Percentiles rank a stretch among this genome's conserved stretches.
Evolutionary conservation across 2,888 invertebrate species (phyloP).

Genomic region (Julus scandinavius): DNA sequence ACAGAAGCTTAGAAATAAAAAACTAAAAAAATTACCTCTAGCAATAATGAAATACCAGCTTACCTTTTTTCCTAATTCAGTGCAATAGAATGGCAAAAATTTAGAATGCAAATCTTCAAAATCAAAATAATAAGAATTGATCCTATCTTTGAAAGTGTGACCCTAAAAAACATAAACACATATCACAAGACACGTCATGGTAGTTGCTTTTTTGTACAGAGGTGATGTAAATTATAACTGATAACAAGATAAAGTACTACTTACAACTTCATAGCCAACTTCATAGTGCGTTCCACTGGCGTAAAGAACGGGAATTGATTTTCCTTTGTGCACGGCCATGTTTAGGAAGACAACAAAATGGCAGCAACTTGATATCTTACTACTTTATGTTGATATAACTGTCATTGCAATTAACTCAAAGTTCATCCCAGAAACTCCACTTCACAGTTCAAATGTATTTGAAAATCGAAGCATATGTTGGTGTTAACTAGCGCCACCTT

Average conservation of each 20-base stretch:
- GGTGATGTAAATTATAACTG: not conserved
- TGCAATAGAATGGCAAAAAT: constrained; percentile 50
- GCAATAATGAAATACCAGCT: not conserved
- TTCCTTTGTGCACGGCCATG: not conserved
- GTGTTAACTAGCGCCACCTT: too few relatives aligned
- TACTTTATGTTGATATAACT: too few relatives aligned
- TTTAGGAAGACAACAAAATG: not conserved
- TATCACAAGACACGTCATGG: not conserved
- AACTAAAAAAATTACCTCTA: too few relatives aligned
- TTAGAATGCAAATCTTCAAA: constrained; percentile 74
- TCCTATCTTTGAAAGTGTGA: constrained; percentile 78
- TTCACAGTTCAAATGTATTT: too few relatives aligned
- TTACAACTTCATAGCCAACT: constrained; percentile 32
- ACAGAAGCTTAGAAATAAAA: too few relatives aligned
- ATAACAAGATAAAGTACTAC: not conserved
- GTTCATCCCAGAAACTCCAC: too few relatives aligned
- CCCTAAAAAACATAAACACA: constrained; percentile 71
- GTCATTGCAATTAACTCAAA: too few relatives aligned
- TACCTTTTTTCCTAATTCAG: constrained; percentile 50
- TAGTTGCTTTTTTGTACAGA: not conserved
- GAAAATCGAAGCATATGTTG: too few relatives aligned
- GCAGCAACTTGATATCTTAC: too few relatives aligned
- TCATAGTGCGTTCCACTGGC: constrained; percentile 49
- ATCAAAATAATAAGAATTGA: constrained; percentile 74
- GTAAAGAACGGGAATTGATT: constrained; percentile 15